Evolutionary conservation across 2,888 invertebrate species (phyloP).

Genomic region (Pharmacophagus antenor): DNA sequence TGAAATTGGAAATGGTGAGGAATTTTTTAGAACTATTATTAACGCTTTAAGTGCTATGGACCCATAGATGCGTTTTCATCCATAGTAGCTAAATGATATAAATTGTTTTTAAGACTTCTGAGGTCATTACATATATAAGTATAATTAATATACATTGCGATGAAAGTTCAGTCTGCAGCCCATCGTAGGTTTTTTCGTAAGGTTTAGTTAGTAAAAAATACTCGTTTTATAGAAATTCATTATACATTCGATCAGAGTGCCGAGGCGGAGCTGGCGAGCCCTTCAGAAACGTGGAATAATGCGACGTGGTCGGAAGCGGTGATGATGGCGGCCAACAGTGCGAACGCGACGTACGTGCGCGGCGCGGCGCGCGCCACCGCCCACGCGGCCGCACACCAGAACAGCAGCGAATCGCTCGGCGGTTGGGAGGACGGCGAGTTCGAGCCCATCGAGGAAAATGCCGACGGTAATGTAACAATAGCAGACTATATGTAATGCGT

Average conservation of each 20-base stretch:
- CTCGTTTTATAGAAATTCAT: not conserved
- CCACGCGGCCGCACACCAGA: slow-evolving; percentile 67
- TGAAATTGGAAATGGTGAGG: too few species aligned
- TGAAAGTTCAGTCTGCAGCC: too few species aligned
- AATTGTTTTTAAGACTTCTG: too few species aligned
- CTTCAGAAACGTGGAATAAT: slow-evolving; percentile 83
- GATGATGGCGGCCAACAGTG: slow-evolving; percentile 38
- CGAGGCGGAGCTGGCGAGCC: slow-evolving; percentile 80
- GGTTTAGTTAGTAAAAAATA: too few species aligned
- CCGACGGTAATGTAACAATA: slow-evolving; percentile 64
- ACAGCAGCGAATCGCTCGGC: slow-evolving; percentile 76
- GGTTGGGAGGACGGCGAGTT: slow-evolving; percentile 91
- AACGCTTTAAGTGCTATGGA: too few species aligned
- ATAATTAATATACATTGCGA: too few species aligned
- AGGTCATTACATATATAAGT: too few species aligned
- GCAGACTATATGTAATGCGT: not conserved
- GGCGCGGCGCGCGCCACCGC: slow-evolving; percentile 51
- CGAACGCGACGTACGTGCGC: slow-evolving; percentile 60
- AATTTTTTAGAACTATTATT: too few species aligned
- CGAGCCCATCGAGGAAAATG: slow-evolving; percentile 87
- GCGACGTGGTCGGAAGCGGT: slow-evolving; percentile 64
- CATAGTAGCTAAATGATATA: too few species aligned
- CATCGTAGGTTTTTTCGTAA: too few species aligned
- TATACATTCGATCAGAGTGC: slow-evolving; percentile 52
- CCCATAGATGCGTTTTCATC: too few species aligned